Conservation (phyloP, 2,888 invertebrate species). For the Trachelus tabidus region DNA sequence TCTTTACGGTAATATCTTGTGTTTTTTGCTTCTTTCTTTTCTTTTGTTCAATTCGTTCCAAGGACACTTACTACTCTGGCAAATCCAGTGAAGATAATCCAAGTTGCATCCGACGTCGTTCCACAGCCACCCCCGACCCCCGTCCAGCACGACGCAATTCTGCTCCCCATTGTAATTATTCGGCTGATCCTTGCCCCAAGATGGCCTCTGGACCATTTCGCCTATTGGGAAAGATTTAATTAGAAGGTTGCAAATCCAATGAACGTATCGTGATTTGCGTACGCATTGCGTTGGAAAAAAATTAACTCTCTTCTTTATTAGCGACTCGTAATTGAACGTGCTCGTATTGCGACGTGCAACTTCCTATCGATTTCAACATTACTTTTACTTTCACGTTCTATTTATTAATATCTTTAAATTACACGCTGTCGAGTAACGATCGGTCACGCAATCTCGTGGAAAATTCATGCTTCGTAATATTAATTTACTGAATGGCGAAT, state of each 20-base stretch:
- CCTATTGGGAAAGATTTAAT: constrained; percentile 68
- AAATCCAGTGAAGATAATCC: constrained; percentile 93
- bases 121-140: constrained; percentile 91
- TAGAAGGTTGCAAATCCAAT: neutral
- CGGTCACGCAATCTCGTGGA: neutral
- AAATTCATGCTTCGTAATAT: neutral
- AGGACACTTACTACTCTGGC: constrained; percentile 83
- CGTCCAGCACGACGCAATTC: constrained; percentile 93
- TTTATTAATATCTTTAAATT: constrained; percentile 28
- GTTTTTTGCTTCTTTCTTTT: neutral
- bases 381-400: constrained; percentile 57
- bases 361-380: constrained; percentile 49
- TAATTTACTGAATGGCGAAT: neutral
- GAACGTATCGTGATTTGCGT: neutral
- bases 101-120: constrained; percentile 95
- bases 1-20: neutral
- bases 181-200: constrained; percentile 95
- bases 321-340: neutral
- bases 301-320: neutral
- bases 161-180: constrained; percentile 96
- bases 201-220: constrained; percentile 80
- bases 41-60: neutral
- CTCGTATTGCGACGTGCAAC: constrained; percentile 26
- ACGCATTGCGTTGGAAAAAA: neutral
- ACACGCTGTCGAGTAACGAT: neutral